Base-by-base conservation (phyloP, 1,140 invertebrate genomes). In the Platyscapa corneri region DNA sequence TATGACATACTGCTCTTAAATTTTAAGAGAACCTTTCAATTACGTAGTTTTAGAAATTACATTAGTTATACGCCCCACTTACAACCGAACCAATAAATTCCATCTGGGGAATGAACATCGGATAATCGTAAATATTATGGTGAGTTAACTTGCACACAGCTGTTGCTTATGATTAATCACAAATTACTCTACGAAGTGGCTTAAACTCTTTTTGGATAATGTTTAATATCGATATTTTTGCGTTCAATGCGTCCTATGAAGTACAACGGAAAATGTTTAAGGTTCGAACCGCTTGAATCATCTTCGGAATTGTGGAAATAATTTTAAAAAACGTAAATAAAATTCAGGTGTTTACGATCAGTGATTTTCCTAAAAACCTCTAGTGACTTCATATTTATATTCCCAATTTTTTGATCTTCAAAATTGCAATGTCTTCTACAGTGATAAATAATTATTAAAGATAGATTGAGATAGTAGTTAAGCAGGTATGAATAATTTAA, bases 111-210 rank as follows among this genome's bases (percentile, higher is more conserved):
- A 75, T 34, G 27, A 67, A 89, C 86, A 65, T 67, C 67, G 85
- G 86, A 88, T 87, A 88, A 87, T 85, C 82, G 83, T 67, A 30
- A 74, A 82, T 72, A 30, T n/a, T n/a, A n/a, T 49, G 34, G 18
- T 42, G 34, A 37, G 53, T 82, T 42, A 82, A 72, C 65, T 30
- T 2, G 37, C n/a, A 76, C 86, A 87, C 83, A 84, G 64, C 23
- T 49, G 80, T n/a, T n/a, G 27, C 30, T 75, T 46, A 16, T 10
- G 32, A 75, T 49, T 49, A 75, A 75, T 75, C 42, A 16, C 20
- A 30, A 0, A 6, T 14, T 5, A 74, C 37, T 74, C n/a, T 10
- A 10, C 30, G 7, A 23, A 30, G 70, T 39, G 37, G 34, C 23
- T 23, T 37, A 23, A 2, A 27, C 3, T 16, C 20, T 60, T 60